phyloP scores from a whole-genome alignment of 2,797 vertebrate genomes.

The Pseudochirops cupreus region DNA sequence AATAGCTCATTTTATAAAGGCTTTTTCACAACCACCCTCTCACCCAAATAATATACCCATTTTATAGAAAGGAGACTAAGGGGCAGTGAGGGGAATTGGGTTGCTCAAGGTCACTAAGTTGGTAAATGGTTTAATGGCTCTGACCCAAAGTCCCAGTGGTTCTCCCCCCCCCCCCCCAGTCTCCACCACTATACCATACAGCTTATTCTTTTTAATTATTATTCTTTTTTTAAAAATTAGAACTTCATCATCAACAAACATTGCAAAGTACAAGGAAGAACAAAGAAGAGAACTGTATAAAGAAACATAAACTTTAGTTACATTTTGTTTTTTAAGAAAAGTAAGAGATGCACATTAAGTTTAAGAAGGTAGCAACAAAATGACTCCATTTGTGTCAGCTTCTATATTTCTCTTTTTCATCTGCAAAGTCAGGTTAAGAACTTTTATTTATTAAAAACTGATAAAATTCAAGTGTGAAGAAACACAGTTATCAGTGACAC shows the following conservation, averaged over 20 bases:
- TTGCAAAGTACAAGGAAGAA: not conserved
- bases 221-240: not conserved
- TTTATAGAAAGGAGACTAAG: not conserved
- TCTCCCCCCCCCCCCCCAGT: no score
- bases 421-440: not conserved
- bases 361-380: not conserved
- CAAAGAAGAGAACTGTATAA: not conserved
- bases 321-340: not conserved
- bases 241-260: not conserved
- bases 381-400: not conserved
- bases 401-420: not conserved
- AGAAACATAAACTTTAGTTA: not conserved
- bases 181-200: not conserved
- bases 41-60: not conserved
- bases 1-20: not conserved
- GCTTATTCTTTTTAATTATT: not conserved
- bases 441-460: not conserved
- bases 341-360: not conserved
- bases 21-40: not conserved
- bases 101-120: not conserved
- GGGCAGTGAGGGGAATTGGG: accelerated
- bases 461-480: not conserved
- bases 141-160: not conserved
- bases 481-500: not conserved
- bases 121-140: not conserved